phyloP scores from a whole-genome alignment of 1,140 invertebrate species.

The Drosophila neocordata region DNA sequence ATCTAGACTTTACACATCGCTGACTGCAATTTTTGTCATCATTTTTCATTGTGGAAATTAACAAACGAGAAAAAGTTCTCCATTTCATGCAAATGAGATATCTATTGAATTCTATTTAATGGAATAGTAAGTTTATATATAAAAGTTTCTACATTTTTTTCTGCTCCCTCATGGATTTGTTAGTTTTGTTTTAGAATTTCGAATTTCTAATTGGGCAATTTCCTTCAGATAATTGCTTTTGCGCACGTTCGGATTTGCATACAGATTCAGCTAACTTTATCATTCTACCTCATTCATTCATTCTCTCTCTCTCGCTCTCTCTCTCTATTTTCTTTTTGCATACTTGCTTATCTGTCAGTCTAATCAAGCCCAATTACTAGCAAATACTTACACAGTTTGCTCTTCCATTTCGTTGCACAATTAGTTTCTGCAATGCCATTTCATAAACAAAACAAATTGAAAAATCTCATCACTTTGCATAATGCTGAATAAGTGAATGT shows the following conservation, averaged over 20 bases:
- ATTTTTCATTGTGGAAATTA: slow-evolving; percentile 33
- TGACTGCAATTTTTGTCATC: slow-evolving; percentile 50
- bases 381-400: slow-evolving; percentile 17
- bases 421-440: slow-evolving; percentile 46
- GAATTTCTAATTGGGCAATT: slow-evolving; percentile 68
- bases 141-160: slow-evolving; percentile 4
- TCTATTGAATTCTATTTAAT: slow-evolving; percentile 6
- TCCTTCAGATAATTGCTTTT: slow-evolving; percentile 72
- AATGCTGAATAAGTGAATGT: slow-evolving; percentile 49
- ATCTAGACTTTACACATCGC: slow-evolving; percentile 70
- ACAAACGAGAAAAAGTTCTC: slow-evolving; percentile 4
- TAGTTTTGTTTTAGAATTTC: slow-evolving; percentile 64
- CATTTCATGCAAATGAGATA: slow-evolving; percentile 39
- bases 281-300: too few species aligned
- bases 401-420: slow-evolving; percentile 38
- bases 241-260: slow-evolving; percentile 26
- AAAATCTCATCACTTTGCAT: slow-evolving; percentile 63
- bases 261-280: slow-evolving; percentile 22
- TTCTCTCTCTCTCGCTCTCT: neutral
- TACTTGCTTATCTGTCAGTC: slow-evolving; percentile 23
- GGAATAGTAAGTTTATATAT: too few species aligned
- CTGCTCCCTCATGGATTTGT: slow-evolving; percentile 26
- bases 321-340: too few species aligned
- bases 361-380: slow-evolving; percentile 17
- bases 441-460: slow-evolving; percentile 55